These are phyloP conservation scores for Astropecten irregularis DNA, from an alignment of 53 echinoderm and acorn worm species.

Conservation along the genomic window DNA sequence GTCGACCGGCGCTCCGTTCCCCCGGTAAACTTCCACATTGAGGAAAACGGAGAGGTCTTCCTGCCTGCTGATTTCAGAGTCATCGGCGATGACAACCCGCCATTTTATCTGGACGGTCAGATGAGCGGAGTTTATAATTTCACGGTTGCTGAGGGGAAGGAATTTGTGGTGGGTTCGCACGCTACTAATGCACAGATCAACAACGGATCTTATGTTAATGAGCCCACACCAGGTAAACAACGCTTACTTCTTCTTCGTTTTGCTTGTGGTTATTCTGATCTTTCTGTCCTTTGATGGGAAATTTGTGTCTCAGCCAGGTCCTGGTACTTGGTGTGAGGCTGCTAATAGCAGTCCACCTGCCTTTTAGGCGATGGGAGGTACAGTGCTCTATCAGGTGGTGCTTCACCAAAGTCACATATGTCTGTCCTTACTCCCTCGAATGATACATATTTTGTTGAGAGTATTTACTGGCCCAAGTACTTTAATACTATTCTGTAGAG, in stretches of 20 bases:
- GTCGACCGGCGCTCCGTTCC: conserved; percentile 68
- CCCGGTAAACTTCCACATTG: conserved; percentile 80
- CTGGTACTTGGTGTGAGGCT: no score
- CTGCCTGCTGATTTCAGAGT: conserved; percentile 82
- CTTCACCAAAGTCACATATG: no score
- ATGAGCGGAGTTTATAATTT: conserved; percentile 85
- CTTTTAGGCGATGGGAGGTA: no score
- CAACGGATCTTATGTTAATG: conserved; percentile 69
- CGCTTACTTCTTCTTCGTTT: background rate
- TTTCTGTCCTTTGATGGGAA: no score
- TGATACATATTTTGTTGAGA: no score
- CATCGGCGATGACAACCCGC: conserved; percentile 69
- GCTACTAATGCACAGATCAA: conserved; percentile 83
- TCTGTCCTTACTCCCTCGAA: no score
- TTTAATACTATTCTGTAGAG: no score
- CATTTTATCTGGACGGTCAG: conserved; percentile 77
- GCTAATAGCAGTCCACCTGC: no score
- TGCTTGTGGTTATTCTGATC: background rate
- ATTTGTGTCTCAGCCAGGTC: no score
- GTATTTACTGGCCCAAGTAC: no score
- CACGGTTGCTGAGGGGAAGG: conserved; percentile 73
- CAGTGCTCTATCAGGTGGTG: no score
- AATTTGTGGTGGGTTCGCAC: conserved; percentile 72
- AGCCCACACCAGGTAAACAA: conserved; percentile 74
- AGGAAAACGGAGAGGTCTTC: conserved; percentile 65